Conservation (phyloP, 2,888 invertebrate genomes). For the Chloroclysta siterata region DNA sequence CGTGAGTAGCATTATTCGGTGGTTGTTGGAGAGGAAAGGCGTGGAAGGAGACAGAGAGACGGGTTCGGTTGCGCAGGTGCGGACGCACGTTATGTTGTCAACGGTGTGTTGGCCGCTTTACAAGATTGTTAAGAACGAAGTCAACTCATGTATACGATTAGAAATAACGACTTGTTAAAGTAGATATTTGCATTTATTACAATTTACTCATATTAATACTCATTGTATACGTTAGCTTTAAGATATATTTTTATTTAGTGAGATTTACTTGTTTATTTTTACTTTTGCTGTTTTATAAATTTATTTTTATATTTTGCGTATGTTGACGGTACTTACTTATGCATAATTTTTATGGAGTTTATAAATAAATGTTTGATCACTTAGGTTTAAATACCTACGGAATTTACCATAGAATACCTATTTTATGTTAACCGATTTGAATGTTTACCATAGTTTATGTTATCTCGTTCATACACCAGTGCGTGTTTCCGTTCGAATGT, state of each 20-base stretch:
- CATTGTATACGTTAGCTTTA: slow-evolving; percentile 82
- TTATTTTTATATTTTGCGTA: slow-evolving; percentile 40
- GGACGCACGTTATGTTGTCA: slow-evolving; percentile 60
- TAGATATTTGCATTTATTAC: slow-evolving; percentile 80
- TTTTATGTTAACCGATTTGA: slow-evolving; percentile 55
- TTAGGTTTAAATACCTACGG: slow-evolving; percentile 39
- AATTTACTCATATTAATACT: slow-evolving; percentile 79
- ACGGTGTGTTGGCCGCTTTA: slow-evolving; percentile 51
- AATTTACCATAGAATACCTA: slow-evolving; percentile 37
- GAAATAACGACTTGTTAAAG: slow-evolving; percentile 72
- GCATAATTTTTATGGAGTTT: slow-evolving; percentile 27
- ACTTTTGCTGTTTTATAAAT: slow-evolving; percentile 54
- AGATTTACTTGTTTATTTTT: slow-evolving; percentile 67
- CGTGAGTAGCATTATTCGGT: slow-evolving; percentile 68
- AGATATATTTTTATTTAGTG: slow-evolving; percentile 73
- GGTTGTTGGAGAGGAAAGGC: slow-evolving; percentile 60
- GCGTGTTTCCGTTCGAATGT: slow-evolving; percentile 56
- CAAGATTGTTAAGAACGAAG: slow-evolving; percentile 57
- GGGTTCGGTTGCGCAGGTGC: slow-evolving; percentile 62
- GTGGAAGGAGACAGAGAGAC: slow-evolving; percentile 43
- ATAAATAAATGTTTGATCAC: slow-evolving; percentile 26
- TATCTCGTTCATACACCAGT: slow-evolving; percentile 43
- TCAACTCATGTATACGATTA: slow-evolving; percentile 80
- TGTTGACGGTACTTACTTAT: slow-evolving; percentile 41
- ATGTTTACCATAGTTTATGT: slow-evolving; percentile 59